Evolutionary conservation across 2,888 invertebrate genomes (phyloP), one percentile per base, ranked within the genome.

Genomic region (Himalopsyche tibetana): DNA sequence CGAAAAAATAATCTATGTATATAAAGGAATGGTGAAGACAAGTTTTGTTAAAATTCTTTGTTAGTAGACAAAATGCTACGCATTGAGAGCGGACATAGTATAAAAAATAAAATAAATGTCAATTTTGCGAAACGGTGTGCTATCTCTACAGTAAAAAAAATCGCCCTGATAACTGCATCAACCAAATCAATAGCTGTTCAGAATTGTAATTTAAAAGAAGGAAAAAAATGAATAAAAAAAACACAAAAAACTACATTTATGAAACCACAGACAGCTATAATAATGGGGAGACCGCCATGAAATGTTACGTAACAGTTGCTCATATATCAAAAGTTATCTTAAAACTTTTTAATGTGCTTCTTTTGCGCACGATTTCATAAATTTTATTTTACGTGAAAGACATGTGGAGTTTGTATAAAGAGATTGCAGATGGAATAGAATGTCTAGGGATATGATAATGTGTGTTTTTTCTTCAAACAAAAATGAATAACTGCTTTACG

Each of bases 231-330:
- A 19, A 63, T 63, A 63, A 63, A 63, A 63, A 63, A 63, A 63
- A n/a, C 6, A n/a, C 63, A 63, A 63, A 63, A 63, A 63, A 19
- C 63, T 63, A 63, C 63, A n/a, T 63, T 9, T 28, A 19, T 63
- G 63, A 63, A 63, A 63, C 63, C 63, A 63, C 63, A 63, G 63
- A 63, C 63, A 63, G 63, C 63, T 63, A 63, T 63, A 63, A 63
- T 63, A 63, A 63, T 19, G 63, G 63, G 63, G 63, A 63, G 63
- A 28, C 19, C 8, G 63, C 19, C 63, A 19, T 63, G 63, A 63
- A 63, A 63, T 63, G 19, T 19, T 63, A 63, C 63, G 19, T 63
- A 63, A 63, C 63, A n/a, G 63, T 63, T 28, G 63, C 63, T 63
- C 63, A 63, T 63, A 63, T 63, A 63, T 63, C 63, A 63, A 63